phyloP scores from a whole-genome alignment of 2,797 vertebrate species.

The Naso thynnoides region DNA sequence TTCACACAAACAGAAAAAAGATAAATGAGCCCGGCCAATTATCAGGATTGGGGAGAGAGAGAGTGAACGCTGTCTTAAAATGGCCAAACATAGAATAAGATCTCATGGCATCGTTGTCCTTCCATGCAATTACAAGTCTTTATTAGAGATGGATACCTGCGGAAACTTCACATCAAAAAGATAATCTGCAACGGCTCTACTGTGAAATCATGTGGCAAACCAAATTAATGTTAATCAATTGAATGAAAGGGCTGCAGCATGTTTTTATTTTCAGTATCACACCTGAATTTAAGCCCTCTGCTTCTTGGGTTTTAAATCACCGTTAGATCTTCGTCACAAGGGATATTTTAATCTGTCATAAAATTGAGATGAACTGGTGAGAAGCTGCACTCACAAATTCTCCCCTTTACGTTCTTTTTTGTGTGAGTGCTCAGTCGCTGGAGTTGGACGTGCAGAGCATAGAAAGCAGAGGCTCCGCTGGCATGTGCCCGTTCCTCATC shows the following conservation, averaged over 20 bases:
- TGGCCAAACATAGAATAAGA: conserved; percentile 46
- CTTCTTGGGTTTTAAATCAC: conserved; percentile 17
- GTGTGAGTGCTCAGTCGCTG: conserved; percentile 14
- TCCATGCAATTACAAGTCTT: conserved; percentile 40
- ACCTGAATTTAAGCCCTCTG: conserved; percentile 24
- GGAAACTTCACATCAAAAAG: conserved; percentile 6
- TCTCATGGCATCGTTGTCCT: conserved; percentile 40
- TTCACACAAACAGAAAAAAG: conserved; percentile 75
- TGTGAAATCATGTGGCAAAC: neutral
- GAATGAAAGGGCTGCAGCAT: neutral
- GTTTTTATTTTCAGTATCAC: conserved; percentile 6
- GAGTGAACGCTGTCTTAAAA: conserved; percentile 57
- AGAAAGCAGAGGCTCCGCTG: conserved; percentile 64
- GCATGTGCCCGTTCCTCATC: conserved; percentile 71
- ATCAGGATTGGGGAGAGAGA: conserved; percentile 51
- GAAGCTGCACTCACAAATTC: neutral
- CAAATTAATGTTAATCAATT: no score
- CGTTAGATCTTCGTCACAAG: neutral
- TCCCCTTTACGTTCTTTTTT: conserved; percentile 22
- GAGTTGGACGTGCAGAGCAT: conserved; percentile 52
- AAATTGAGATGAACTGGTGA: conserved; percentile 40
- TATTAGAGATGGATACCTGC: conserved; percentile 35
- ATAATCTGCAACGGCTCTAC: conserved; percentile 5
- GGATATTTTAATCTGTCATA: conserved; percentile 35
- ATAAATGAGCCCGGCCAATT: conserved; percentile 74